Conservation (phyloP, 2,113 vertebrate genomes). For the Pitta sordida region DNA sequence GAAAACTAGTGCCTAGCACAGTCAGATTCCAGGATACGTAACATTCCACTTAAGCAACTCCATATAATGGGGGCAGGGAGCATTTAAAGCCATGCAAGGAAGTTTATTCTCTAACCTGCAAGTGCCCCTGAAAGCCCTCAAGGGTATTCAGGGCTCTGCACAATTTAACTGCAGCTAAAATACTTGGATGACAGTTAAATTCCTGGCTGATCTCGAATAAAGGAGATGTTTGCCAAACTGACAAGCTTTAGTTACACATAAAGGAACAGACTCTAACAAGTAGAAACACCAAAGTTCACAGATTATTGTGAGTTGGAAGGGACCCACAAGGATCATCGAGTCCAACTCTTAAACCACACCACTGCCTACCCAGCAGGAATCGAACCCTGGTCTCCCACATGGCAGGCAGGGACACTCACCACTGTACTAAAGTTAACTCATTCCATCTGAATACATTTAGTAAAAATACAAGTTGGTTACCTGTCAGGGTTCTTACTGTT, state of each 20-base stretch:
- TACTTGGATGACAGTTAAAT: neutral
- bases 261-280: neutral
- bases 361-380: no score
- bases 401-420: no score
- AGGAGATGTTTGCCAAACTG: neutral
- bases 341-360: no score
- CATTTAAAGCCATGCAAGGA: neutral
- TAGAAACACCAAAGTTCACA: neutral
- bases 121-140: neutral
- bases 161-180: neutral
- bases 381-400: no score
- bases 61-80: neutral
- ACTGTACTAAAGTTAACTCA: neutral
- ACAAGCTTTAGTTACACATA: neutral
- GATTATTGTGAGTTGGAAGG: no score
- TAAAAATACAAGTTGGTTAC: neutral
- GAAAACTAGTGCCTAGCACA: neutral
- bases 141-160: neutral
- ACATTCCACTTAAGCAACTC: neutral
- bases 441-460: neutral
- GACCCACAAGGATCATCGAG: no score
- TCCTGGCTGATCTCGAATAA: neutral
- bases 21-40: neutral
- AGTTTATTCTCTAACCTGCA: neutral
- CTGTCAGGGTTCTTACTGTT: neutral